phyloP scores from a whole-genome alignment of 2,888 invertebrate genomes.

The Eupithecia subfuscata region DNA sequence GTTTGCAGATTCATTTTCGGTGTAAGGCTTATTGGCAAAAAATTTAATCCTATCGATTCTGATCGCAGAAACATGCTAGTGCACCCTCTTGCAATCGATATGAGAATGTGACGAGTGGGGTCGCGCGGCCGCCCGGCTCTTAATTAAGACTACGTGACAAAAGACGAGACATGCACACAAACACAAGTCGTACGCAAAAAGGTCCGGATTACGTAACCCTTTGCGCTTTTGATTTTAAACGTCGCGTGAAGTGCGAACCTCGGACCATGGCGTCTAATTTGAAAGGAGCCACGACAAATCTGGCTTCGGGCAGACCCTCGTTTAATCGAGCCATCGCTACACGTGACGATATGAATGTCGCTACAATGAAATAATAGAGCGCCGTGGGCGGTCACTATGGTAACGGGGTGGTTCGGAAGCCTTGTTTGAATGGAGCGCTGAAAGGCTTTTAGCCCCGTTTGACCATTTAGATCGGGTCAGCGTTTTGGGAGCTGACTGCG shows the following conservation, averaged over 20 bases:
- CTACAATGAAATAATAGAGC: constrained; percentile 79
- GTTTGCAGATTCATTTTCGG: constrained; percentile 65
- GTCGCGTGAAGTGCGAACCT: constrained; percentile 78
- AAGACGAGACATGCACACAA: constrained; percentile 82
- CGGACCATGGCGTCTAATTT: constrained; percentile 77
- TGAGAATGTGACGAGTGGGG: constrained; percentile 78
- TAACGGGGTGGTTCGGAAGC: constrained; percentile 70
- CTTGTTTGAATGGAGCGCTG: constrained; percentile 69
- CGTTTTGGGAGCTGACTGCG: constrained; percentile 74
- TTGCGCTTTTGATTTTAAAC: constrained; percentile 83
- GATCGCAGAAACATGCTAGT: constrained; percentile 58
- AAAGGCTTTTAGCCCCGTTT: constrained; percentile 77
- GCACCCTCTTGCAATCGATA: constrained; percentile 75
- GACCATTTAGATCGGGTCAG: constrained; percentile 77
- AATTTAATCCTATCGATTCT: constrained; percentile 58
- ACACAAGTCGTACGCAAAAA: constrained; percentile 78
- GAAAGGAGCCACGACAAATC: constrained; percentile 81
- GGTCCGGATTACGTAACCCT: constrained; percentile 83
- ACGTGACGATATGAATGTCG: constrained; percentile 81
- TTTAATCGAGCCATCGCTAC: constrained; percentile 75
- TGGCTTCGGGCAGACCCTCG: constrained; percentile 79
- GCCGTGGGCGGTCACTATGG: constrained; percentile 76
- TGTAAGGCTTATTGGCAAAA: constrained; percentile 59
- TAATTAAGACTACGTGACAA: constrained; percentile 85
- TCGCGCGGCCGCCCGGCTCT: constrained; percentile 71